Evolutionary conservation across 2,888 invertebrate genomes (phyloP).

Genomic region (Pammene aurita): DNA sequence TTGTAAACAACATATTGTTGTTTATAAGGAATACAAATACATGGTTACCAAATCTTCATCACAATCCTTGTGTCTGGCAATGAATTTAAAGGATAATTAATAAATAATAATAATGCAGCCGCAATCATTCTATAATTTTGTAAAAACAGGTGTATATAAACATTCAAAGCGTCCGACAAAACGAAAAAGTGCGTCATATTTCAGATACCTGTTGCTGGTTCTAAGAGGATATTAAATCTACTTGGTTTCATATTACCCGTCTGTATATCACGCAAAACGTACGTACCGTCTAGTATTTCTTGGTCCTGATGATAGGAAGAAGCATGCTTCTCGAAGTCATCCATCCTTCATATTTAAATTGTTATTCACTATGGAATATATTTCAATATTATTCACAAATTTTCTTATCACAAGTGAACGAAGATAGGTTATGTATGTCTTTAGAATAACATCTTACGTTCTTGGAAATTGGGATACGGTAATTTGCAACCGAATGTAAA

Average conservation of each 20-base stretch:
- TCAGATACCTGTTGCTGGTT: slow-evolving; percentile 41
- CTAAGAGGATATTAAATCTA: slow-evolving; percentile 48
- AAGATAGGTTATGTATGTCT: slow-evolving; percentile 43
- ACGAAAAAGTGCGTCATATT: slow-evolving; percentile 41
- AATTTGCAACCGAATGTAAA: neutral
- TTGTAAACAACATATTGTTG: no score
- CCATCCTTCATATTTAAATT: slow-evolving; percentile 81
- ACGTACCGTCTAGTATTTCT: slow-evolving; percentile 77
- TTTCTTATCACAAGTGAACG: slow-evolving; percentile 53
- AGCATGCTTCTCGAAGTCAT: slow-evolving; percentile 76
- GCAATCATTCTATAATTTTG: neutral
- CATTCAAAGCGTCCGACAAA: slow-evolving; percentile 20
- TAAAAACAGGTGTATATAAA: slow-evolving; percentile 44
- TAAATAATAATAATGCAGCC: neutral
- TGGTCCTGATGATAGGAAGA: slow-evolving; percentile 77
- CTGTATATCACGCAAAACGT: slow-evolving; percentile 45
- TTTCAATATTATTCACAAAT: slow-evolving; percentile 56
- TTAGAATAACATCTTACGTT: slow-evolving; percentile 11
- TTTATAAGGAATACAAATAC: neutral
- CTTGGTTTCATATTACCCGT: slow-evolving; percentile 56
- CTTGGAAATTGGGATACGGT: slow-evolving; percentile 17
- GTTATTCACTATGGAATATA: slow-evolving; percentile 59
- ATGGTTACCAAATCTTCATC: neutral
- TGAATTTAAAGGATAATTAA: neutral
- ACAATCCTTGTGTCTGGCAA: neutral